These are phyloP conservation scores for Anoura caudifer DNA, from an alignment of 2,113 vertebrate genomes.

Conservation along the genomic window DNA sequence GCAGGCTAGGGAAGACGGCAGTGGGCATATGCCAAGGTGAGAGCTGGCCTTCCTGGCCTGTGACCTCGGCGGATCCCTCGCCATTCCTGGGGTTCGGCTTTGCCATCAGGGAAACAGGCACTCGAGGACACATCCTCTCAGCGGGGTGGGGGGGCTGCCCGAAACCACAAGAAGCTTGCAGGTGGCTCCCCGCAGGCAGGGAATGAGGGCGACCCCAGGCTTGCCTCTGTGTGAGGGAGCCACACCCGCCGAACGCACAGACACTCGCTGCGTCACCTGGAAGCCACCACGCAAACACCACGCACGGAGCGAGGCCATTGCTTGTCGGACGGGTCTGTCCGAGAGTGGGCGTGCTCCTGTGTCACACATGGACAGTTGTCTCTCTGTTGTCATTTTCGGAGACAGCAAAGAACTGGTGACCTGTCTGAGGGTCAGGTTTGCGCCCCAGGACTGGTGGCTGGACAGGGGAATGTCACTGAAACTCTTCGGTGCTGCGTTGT, in stretches of 20 bases:
- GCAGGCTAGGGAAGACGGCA: fast-evolving
- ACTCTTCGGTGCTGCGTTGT: fast-evolving
- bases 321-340: no score
- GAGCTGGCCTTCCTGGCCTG: not conserved
- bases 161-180: fast-evolving
- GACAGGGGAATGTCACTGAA: fast-evolving
- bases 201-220: not conserved
- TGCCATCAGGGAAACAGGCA: fast-evolving
- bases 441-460: fast-evolving
- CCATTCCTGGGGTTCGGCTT: not conserved
- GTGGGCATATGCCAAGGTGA: fast-evolving
- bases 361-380: fast-evolving
- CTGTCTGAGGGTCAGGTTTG: fast-evolving
- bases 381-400: fast-evolving
- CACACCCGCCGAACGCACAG: fast-evolving
- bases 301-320: no score
- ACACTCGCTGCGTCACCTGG: fast-evolving
- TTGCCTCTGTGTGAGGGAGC: no score
- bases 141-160: not conserved
- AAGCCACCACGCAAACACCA: fast-evolving
- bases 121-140: fast-evolving
- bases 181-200: fast-evolving
- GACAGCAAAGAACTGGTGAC: fast-evolving
- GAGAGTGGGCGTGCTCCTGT: fast-evolving
- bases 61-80: not conserved